Evolutionary conservation across 1,140 invertebrate genomes (phyloP).

Genomic region (Aphaenogaster ashmeadi): DNA sequence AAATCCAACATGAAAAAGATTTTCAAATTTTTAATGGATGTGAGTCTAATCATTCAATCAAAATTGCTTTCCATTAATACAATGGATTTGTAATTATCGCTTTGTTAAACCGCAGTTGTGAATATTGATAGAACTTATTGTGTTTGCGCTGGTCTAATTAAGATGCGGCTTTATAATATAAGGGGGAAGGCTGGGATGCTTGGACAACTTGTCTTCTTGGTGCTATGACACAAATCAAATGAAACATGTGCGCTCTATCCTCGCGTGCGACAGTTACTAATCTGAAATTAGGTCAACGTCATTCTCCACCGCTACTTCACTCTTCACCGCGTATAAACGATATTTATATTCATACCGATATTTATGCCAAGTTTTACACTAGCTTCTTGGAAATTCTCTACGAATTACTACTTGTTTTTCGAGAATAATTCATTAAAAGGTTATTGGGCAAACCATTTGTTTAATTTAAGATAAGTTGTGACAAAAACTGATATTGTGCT

Average conservation of each 20-base stretch:
- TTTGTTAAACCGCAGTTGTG: not conserved
- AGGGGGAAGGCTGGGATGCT: not conserved
- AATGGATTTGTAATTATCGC: not conserved
- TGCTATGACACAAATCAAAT: conserved; percentile 50
- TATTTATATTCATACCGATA: conserved; percentile 57
- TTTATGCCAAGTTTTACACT: conserved; percentile 51
- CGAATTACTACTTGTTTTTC: not conserved
- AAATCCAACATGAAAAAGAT: not conserved
- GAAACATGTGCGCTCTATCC: conserved; percentile 47
- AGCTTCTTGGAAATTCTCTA: conserved; percentile 23
- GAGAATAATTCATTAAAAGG: not conserved
- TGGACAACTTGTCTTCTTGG: conserved; percentile 33
- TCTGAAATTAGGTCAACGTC: conserved; percentile 62
- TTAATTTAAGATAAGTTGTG: not conserved
- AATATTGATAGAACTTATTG: conserved; percentile 22
- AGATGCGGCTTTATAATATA: conserved; percentile 22
- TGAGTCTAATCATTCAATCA: not conserved
- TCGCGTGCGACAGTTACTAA: conserved; percentile 57
- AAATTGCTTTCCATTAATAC: not conserved
- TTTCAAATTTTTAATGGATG: not conserved
- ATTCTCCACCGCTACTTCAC: conserved; percentile 22
- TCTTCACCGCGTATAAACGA: conserved; percentile 35
- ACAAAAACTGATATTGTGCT: not conserved
- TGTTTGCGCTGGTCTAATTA: conserved; percentile 26
- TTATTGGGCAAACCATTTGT: not conserved